Conservation (phyloP, 2,888 invertebrate genomes). For the Linnaemya tessellans region DNA sequence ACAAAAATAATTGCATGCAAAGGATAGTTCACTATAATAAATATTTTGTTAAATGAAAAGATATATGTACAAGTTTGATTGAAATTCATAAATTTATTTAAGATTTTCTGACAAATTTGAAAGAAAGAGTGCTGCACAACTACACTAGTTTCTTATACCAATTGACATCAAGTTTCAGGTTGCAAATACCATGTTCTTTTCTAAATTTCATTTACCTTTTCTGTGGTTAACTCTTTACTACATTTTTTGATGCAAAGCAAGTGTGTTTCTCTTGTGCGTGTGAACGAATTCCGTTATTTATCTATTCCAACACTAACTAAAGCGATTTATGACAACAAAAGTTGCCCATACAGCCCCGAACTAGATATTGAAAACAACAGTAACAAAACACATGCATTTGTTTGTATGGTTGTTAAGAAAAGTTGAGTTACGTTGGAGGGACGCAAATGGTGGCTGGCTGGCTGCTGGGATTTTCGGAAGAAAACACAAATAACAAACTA, state of each 20-base stretch:
- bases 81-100: neutral
- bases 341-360: conserved; percentile 16
- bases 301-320: conserved; percentile 47
- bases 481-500: conserved; percentile 56
- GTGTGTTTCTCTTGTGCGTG: conserved; percentile 29
- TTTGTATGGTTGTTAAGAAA: conserved; percentile 26
- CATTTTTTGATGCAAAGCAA: conserved; percentile 32
- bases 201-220: conserved; percentile 3
- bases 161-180: conserved; percentile 1
- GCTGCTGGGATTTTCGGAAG: conserved; percentile 65
- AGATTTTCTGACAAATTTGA: conserved; percentile 22
- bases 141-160: conserved; percentile 56
- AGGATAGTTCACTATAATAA: conserved; percentile 12
- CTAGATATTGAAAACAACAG: conserved; percentile 27
- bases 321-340: conserved; percentile 59
- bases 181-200: conserved; percentile 4
- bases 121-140: conserved; percentile 49
- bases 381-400: conserved; percentile 15
- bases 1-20: neutral
- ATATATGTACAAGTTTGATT: neutral
- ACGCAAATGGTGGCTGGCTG: conserved; percentile 70
- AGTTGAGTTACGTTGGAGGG: conserved; percentile 28
- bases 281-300: conserved; percentile 41
- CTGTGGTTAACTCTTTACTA: neutral
- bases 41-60: neutral